Conservation (phyloP, 2,113 vertebrate genomes). For the Paedocypris sp. region DNA sequence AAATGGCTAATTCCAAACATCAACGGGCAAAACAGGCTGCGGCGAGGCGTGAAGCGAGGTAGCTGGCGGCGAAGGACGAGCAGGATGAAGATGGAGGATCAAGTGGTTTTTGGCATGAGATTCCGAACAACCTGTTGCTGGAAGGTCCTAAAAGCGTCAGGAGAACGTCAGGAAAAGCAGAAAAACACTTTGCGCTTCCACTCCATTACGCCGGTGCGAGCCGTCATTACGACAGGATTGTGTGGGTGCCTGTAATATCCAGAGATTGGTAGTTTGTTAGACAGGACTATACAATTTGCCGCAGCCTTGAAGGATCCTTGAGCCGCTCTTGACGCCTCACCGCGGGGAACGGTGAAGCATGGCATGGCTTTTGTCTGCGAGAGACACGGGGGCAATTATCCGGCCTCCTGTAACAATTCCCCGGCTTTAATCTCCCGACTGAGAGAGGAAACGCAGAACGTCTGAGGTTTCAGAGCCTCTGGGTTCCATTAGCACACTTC, state of each 20-base stretch:
- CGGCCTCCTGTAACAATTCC: conserved; percentile 67
- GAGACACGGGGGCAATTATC: conserved; percentile 62
- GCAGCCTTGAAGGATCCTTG: conserved; percentile 60
- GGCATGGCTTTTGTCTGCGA: conserved; percentile 63
- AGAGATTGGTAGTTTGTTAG: conserved; percentile 67
- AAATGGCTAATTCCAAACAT: conserved; percentile 89
- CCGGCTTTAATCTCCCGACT: conserved; percentile 66
- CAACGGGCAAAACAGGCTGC: conserved; percentile 60
- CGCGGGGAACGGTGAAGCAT: conserved; percentile 62
- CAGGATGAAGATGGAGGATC: no score
- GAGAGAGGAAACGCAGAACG: conserved; percentile 59
- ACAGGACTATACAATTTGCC: conserved; percentile 66
- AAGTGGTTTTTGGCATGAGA: conserved; percentile 46
- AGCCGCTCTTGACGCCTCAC: conserved; percentile 55
- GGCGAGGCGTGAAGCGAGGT: conserved; percentile 50
- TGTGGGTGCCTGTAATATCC: conserved; percentile 62
- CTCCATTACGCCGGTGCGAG: conserved; percentile 55
- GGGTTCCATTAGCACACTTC: conserved; percentile 64
- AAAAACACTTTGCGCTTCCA: conserved; percentile 50
- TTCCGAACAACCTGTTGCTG: conserved; percentile 53
- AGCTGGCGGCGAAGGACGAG: no score
- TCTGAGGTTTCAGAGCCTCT: conserved; percentile 64
- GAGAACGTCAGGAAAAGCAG: conserved; percentile 8
- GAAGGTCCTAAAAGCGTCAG: no score
- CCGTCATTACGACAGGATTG: conserved; percentile 58